Conservation (phyloP, 2,888 invertebrate species). For the Cryptophagus acutangulus region DNA sequence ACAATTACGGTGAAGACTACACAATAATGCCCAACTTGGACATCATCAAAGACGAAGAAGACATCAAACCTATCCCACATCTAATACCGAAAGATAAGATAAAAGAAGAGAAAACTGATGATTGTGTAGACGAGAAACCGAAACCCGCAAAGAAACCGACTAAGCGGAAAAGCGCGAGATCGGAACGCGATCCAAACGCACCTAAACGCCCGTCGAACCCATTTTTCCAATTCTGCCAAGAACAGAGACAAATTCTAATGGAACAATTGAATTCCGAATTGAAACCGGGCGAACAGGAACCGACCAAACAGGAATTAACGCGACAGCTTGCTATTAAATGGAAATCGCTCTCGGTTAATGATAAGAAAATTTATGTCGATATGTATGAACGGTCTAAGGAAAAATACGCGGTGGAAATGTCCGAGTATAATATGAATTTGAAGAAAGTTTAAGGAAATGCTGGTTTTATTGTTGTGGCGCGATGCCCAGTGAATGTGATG, state of each 20-base stretch:
- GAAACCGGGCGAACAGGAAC: constrained; percentile 60
- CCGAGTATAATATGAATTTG: constrained; percentile 56
- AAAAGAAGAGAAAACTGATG: constrained; percentile 40
- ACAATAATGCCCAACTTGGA: constrained; percentile 40
- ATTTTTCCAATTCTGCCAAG: constrained; percentile 76
- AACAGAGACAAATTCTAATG: constrained; percentile 68
- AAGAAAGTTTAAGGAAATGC: no score
- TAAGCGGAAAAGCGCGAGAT: constrained; percentile 57
- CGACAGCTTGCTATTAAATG: constrained; percentile 69
- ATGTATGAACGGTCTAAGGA: constrained; percentile 71
- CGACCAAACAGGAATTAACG: constrained; percentile 70
- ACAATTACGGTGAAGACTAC: constrained; percentile 67
- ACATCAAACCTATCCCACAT: constrained; percentile 44
- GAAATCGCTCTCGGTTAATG: constrained; percentile 64
- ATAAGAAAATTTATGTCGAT: constrained; percentile 71
- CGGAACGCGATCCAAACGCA: constrained; percentile 65
- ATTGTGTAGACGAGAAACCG: constrained; percentile 23
- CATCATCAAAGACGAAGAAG: constrained; percentile 48
- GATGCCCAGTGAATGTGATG: no score
- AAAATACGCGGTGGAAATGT: constrained; percentile 72
- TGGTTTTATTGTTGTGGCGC: no score
- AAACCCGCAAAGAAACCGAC: constrained; percentile 45
- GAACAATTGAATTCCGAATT: constrained; percentile 57
- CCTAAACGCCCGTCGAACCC: constrained; percentile 77
- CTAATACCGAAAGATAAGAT: constrained; percentile 36